Base-by-base conservation (phyloP, 2,888 invertebrate species). In the Hesperia comma region DNA sequence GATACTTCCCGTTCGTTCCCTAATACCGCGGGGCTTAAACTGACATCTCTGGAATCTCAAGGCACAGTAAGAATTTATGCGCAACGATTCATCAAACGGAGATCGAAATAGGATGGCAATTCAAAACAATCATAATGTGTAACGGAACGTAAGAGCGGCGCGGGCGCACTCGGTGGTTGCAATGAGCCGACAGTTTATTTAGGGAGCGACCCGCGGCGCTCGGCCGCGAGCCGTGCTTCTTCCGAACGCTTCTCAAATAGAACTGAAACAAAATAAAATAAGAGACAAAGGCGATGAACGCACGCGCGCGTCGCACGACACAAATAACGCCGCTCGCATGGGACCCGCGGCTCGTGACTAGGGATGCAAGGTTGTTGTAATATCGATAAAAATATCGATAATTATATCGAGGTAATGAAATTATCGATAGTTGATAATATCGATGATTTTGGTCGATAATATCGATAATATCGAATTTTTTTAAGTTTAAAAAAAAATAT, bases 201-300 rank as follows among this genome's bases (percentile, higher is more conserved):
- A 56, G 49, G 56, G 63, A 56, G 37, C 46, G 55, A 63, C 43
- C 37, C 56, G 56, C 56, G 19, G 49, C 55, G 55, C 55, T 55
- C 37, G 32, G 49, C 63, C 58, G 63, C 66, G 53, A 26, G 26
- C 5, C 68, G 63, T 63, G 64, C 54, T 55, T 62, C 62, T 55
- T 53, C 51, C 40, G 43, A 53, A 61, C 56, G 64, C 61, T 61
- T 57, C 69, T 69, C 69, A 69, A 69, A 69, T 67, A 69, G 69
- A 67, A 67, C 69, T 57, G 60, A 69, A 66, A 69, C 67, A 70
- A 70, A 72, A 71, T 70, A 64, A 73, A 69, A 68, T 56, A 63
- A 64, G 57, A 70, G 63, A 69, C 62, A 63, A 63, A 63, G 63
- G 63, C 55, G 55, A 56, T 26, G 56, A 15, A 55, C 55, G 46